Percentiles rank a stretch among this genome's conserved stretches.
Conservation (phyloP, 2,888 invertebrate species). For the Trachelus iudaicus region DNA sequence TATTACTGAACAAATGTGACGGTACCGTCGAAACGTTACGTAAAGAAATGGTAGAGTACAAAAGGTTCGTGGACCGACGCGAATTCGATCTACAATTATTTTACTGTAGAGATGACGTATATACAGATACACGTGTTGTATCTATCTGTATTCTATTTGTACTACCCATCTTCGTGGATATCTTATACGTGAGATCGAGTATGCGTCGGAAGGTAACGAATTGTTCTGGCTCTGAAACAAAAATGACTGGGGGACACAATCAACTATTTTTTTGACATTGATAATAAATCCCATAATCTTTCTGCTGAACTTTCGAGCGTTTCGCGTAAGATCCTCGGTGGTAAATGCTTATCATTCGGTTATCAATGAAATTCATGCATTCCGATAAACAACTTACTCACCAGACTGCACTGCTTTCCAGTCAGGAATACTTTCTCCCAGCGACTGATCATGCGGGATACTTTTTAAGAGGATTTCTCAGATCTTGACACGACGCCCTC, state of each 20-base stretch:
- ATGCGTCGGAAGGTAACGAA: background rate
- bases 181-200: too few relatives aligned
- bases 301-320: background rate
- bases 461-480: background rate
- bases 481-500: background rate
- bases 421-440: background rate
- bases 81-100: background rate
- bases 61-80: background rate
- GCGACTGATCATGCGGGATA: background rate
- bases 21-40: background rate
- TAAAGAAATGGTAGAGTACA: background rate
- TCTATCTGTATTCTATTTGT: background rate
- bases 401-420: background rate
- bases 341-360: background rate
- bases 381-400: background rate
- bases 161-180: background rate
- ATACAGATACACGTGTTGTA: background rate
- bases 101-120: background rate
- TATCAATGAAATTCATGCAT: background rate
- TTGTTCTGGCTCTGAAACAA: background rate
- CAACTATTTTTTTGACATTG: background rate
- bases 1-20: slow-evolving; percentile 5
- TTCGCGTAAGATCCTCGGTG: background rate
- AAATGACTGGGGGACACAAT: background rate
- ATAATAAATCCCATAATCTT: background rate